Base-by-base conservation (phyloP, 1,140 invertebrate species). In the Heliconius hewitsoni region DNA sequence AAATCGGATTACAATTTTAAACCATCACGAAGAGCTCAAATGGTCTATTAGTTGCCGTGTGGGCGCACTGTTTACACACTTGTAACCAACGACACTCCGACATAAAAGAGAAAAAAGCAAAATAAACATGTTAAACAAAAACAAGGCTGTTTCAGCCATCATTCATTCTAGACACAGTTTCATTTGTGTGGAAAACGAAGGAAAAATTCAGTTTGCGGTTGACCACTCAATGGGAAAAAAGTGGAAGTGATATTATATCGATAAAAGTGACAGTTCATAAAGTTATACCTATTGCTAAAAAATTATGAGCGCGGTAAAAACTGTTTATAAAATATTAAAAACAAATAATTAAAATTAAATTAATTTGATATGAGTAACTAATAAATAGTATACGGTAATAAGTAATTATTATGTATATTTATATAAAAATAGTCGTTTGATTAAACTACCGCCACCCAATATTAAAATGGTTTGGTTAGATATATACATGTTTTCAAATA, bases 81-180 rank as follows among this genome's bases (percentile, higher is more conserved):
- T 70, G 60, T 76, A 50, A 76, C 39, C 55, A 71, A 76, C 37
- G 76, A 81, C 76, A 81, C 75, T 57, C 60, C 74, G 73, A 72
- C 73, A 81, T 70, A 60, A 75, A 73, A 77, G 70, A 77, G 42
- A 50, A 73, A 74, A 81, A 74, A 42, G 72, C 13, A 27, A 77
- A 81, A 77, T 77, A 81, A 81, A 66, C 78, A 78, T 39, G 18
- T 60, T 50, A 42, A 66, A 77, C 72, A 81, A 76, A 55, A 72
- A 30, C 78, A 76, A 80, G 79, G 79, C 72, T 81, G 72, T 78
- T 81, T 37, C 76, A 81, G 37, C 52, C 74, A 80, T 80, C 74
- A 80, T 19, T 80, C 79, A 80, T 76, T 76, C 42, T 71, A 42
- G 39, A 52, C 74, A 71, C 19, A 27, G 76, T 80, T 72, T 76